Percentiles rank a stretch among this genome's conserved stretches.
These are phyloP conservation scores for Noctua fimbriata DNA, from an alignment of 2,888 invertebrate species.

Conservation along the genomic window DNA sequence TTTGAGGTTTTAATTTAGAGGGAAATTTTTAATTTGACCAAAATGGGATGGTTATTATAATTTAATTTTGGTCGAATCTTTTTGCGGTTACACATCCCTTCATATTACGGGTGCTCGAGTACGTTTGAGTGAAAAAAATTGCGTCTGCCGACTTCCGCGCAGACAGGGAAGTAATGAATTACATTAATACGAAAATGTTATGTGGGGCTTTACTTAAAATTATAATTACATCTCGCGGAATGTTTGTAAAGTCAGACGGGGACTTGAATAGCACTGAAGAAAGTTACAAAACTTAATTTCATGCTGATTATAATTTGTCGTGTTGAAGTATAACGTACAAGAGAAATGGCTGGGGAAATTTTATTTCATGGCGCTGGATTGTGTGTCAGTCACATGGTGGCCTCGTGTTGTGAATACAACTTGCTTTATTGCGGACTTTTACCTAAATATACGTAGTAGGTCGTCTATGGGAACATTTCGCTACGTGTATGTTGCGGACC, in stretches of 20 bases:
- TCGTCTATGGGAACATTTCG: constrained; percentile 9
- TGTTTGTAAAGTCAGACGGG: constrained; percentile 52
- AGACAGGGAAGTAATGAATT: constrained; percentile 55
- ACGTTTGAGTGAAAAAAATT: constrained; percentile 52
- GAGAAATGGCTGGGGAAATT: constrained; percentile 66
- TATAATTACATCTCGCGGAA: constrained; percentile 57
- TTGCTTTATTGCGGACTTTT: constrained; percentile 55
- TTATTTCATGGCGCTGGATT: constrained; percentile 64
- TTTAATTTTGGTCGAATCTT: constrained; percentile 50
- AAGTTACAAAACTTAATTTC: constrained; percentile 68
- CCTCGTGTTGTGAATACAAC: constrained; percentile 63
- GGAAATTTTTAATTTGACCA: constrained; percentile 40
- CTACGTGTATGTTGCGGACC: constrained; percentile 30
- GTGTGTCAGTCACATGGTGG: constrained; percentile 59
- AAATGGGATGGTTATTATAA: constrained; percentile 51
- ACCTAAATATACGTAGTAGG: constrained; percentile 42
- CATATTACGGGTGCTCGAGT: constrained; percentile 16
- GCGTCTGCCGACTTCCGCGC: constrained; percentile 27
- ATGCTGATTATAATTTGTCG: constrained; percentile 68
- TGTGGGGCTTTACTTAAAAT: constrained; percentile 51
- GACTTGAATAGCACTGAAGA: constrained; percentile 50
- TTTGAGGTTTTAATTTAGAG: constrained; percentile 51
- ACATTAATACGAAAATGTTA: constrained; percentile 56
- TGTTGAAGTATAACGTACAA: constrained; percentile 40
- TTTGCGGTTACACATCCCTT: constrained; percentile 28